Percentiles rank a stretch among this genome's conserved stretches.
Conservation (phyloP, 2,888 invertebrate genomes). For the Seladonia tumulorum region DNA sequence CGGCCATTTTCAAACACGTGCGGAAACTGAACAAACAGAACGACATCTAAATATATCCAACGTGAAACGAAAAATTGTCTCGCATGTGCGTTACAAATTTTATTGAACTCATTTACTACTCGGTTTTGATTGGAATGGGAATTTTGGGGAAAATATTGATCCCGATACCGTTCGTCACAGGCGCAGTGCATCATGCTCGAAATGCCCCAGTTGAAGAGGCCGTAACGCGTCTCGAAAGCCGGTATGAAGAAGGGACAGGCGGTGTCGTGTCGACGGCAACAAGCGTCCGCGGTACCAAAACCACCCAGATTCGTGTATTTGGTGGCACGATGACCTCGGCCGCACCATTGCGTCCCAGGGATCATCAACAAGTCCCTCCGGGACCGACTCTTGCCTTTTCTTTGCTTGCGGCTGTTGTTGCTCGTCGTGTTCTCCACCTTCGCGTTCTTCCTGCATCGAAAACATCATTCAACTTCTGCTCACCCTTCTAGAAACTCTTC, state of each 20-base stretch:
- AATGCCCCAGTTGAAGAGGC: constrained; percentile 94
- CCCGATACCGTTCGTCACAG: constrained; percentile 92
- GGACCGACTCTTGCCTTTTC: constrained; percentile 84
- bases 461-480: neutral
- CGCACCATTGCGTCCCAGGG: constrained; percentile 98
- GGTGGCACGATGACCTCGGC: constrained; percentile 92
- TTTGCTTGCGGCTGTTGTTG: constrained; percentile 64
- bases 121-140: neutral
- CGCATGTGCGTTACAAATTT: too few species aligned
- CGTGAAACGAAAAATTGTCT: neutral
- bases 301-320: constrained; percentile 94
- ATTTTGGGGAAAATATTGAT: neutral
- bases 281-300: constrained; percentile 92
- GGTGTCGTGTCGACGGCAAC: constrained; percentile 94
- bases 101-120: too few species aligned
- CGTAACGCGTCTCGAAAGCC: constrained; percentile 93
- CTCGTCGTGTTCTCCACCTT: constrained; percentile 54
- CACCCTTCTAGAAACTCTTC: neutral
- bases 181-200: constrained; percentile 96
- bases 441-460: constrained; percentile 57
- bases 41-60: neutral
- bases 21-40: constrained; percentile 90
- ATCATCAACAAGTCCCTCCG: constrained; percentile 90
- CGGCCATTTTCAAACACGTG: constrained; percentile 94
- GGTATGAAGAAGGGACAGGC: constrained; percentile 94